Base-by-base conservation (phyloP, 2,888 invertebrate genomes). In the Apocheima hispidaria region DNA sequence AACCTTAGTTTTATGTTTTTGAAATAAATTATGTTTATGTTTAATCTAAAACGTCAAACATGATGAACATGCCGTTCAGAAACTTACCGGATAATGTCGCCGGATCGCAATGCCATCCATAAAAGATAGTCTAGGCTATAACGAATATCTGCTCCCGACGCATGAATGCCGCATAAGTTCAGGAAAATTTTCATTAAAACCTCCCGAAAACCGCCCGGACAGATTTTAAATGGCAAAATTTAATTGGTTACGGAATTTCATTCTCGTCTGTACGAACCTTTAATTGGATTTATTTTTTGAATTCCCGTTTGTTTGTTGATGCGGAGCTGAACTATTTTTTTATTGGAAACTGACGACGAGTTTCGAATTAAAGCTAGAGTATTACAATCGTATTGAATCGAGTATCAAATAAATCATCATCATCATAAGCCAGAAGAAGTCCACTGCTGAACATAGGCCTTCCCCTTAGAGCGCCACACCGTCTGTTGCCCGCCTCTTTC, bases 161-260 rank as follows among this genome's bases (percentile, higher is more conserved):
- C 56, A 43, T 64, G 63, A 64, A 64, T 60, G 51, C 46, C 50
- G 21, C 43, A 43, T 41, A 57, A 46, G 46, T 46, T 46, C 30
- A 46, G 18, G 63, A 54, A 67, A 71, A 69, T 69, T 67, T 69
- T 66, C 67, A 68, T 69, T 65, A 67, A 69, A 71, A 53, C 48
- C 66, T 23, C 16, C 41, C 14, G 23, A 43, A 43, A 36, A 44
- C 30, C 52, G 52, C 46, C 55, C 60, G 72, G 51, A 77, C 77
- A 73, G 72, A 71, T 75, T 77, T 75, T 68, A 75, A 77, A 70
- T 61, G 68, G 66, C 58, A 46, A 59, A 62, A 70, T 76, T 77
- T 77, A 78, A 78, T 78, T 78, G 75, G 71, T 70, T 67, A 70
- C 57, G 68, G 68, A 66, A 57, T 64, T 63, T 61, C 62, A 61